Base-by-base conservation (phyloP, 2,797 vertebrate genomes). In the Trachops cirrhosus region DNA sequence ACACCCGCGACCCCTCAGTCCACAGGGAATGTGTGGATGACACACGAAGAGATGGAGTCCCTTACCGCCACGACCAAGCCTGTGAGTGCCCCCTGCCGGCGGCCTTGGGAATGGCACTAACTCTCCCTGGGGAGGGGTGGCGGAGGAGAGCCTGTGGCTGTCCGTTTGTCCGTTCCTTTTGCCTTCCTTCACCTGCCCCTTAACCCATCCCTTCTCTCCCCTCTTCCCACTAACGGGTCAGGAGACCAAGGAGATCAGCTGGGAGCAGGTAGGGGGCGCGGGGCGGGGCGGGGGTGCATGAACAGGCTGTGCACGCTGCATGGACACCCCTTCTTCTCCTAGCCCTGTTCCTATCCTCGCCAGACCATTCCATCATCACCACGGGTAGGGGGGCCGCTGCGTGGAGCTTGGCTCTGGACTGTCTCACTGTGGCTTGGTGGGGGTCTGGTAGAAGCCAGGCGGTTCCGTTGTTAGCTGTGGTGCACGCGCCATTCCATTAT, bases 161-260 rank as follows among this genome's bases (percentile, higher is more conserved):
- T 59, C 75, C 4, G 32, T 94, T 78, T 9, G 54, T 79, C 54
- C 8, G 79, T 93, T 80, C 94, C 89, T 90, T 52, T 82, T 4
- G 39, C 71, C 83, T 78, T 84, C 92, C 91, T 94, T 78, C 95
- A 32, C 96, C 91, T 96, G 71, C 94, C 85, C 97, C 97, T 87
- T 97, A 97, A 98, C 95, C 96, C 86, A 62, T 59, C 89, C 98
- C 98, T 98, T 98, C 98, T 98, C 98, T 98, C 98, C 98, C 98
- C 96, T 97, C 97, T 97, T 96, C 97, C 98, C 50, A 98, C 98
- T 98, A 98, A 98, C 98, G 98, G 91, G 97, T 95, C 98, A 99
- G 99, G 99, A 99, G 98, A 99, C 99, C 98, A 99, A 99, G 97
- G 99, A 99, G 98, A 99, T 99, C 98, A 99, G 99, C 99, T 99